These are phyloP conservation scores for Riparia riparia DNA, from an alignment of 2,113 vertebrate species.

Conservation along the genomic window DNA sequence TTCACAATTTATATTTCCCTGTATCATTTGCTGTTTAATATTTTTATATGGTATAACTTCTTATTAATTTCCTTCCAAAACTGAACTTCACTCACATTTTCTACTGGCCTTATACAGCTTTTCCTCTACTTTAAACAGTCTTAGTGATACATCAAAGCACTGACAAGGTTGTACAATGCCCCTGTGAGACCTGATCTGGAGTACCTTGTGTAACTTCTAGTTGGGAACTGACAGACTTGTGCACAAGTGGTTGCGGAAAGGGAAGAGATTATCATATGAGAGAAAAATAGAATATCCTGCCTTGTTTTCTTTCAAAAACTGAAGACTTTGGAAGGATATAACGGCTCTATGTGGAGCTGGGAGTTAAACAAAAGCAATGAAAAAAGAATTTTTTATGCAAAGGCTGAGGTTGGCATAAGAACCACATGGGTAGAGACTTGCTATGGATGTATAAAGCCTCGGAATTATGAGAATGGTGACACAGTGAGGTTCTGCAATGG, in stretches of 20 bases:
- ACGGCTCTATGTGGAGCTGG: background rate
- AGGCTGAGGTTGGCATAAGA: background rate
- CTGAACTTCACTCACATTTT: background rate
- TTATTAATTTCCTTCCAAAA: background rate
- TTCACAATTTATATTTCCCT: background rate
- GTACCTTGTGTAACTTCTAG: background rate
- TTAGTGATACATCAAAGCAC: background rate
- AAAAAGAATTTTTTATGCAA: background rate
- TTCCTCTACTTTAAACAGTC: background rate
- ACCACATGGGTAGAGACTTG: background rate
- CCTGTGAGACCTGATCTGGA: background rate
- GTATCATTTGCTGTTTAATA: background rate
- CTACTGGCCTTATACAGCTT: background rate
- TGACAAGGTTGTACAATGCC: background rate
- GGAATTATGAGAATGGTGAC: background rate
- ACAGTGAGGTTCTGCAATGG: background rate
- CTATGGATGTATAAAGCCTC: background rate
- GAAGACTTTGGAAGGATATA: background rate
- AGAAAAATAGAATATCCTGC: background rate
- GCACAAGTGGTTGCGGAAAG: background rate
- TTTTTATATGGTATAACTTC: background rate
- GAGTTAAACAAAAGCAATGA: background rate
- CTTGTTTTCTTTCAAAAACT: background rate
- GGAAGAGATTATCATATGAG: background rate
- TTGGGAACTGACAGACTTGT: background rate